These are phyloP conservation scores for Drosophila albomicans DNA, from an alignment of 1,140 invertebrate genomes.

Conservation along the genomic window DNA sequence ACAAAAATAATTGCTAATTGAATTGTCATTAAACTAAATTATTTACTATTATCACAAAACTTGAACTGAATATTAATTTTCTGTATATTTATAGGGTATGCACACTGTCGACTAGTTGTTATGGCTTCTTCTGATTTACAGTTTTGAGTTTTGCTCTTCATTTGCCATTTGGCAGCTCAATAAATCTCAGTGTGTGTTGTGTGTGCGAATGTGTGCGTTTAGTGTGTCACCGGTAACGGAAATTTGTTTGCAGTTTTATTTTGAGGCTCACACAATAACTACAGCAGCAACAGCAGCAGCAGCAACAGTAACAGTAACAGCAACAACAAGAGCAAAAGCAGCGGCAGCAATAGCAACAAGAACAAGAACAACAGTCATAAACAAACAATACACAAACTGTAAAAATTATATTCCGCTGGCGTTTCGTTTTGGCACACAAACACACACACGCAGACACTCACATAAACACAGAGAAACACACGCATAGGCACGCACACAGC, in stretches of 20 bases:
- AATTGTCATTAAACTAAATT: too few species aligned
- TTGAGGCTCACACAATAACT: slow-evolving; percentile 38
- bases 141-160: slow-evolving; percentile 36
- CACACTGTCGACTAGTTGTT: neutral
- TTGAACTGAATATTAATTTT: neutral
- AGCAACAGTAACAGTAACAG: slow-evolving; percentile 33
- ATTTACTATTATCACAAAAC: too few species aligned
- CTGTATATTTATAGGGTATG: slow-evolving; percentile 5
- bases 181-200: slow-evolving; percentile 19
- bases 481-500: neutral
- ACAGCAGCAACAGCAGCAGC: slow-evolving; percentile 50
- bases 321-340: neutral
- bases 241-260: slow-evolving; percentile 73
- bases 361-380: slow-evolving; percentile 33
- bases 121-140: neutral
- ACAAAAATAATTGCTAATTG: too few species aligned
- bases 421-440: slow-evolving; percentile 32
- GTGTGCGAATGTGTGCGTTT: neutral
- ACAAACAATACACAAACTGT: slow-evolving; percentile 39
- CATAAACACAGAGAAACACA: neutral
- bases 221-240: slow-evolving; percentile 57
- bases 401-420: slow-evolving; percentile 44
- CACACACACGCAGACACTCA: neutral
- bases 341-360: slow-evolving; percentile 25
- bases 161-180: slow-evolving; percentile 39